Evolutionary conservation across 2,113 vertebrate genomes (phyloP).

Genomic region (Ctenomys sociabilis): DNA sequence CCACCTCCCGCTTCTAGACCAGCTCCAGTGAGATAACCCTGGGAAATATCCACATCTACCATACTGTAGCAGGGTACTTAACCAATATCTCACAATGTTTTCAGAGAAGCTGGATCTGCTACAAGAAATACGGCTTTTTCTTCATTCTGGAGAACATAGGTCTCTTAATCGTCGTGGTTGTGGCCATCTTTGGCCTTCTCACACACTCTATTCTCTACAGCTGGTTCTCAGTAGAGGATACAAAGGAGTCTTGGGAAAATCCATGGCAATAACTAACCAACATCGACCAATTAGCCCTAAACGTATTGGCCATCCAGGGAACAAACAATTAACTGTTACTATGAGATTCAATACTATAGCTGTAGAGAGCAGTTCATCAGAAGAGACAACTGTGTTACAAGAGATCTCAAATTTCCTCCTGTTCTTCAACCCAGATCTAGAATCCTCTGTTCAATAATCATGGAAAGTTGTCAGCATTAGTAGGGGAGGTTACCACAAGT

Average conservation of each 20-base stretch:
- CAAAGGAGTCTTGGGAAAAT: not conserved
- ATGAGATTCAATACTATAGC: not conserved
- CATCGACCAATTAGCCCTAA: slow-evolving; percentile 25
- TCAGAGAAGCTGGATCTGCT: not conserved
- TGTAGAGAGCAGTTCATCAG: not conserved
- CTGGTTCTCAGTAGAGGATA: not conserved
- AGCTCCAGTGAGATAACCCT: not conserved
- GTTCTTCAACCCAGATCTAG: slow-evolving; percentile 24
- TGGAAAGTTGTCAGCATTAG: not conserved
- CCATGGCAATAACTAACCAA: slow-evolving; percentile 27
- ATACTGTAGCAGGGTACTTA: not conserved
- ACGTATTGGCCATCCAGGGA: not conserved
- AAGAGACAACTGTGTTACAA: not conserved
- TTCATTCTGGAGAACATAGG: not conserved
- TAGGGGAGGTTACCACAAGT: not conserved
- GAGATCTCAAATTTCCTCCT: slow-evolving; percentile 14
- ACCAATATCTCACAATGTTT: not conserved
- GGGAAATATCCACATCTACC: not conserved
- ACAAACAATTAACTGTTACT: slow-evolving; percentile 11
- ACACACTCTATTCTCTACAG: not conserved
- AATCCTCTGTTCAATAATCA: slow-evolving; percentile 32
- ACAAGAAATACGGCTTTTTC: not conserved
- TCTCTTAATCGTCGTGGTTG: not conserved
- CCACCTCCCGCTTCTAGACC: not conserved
- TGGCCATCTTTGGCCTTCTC: not conserved